Conservation (phyloP, 2,113 vertebrate species). For the Aldabrachelys gigantea region DNA sequence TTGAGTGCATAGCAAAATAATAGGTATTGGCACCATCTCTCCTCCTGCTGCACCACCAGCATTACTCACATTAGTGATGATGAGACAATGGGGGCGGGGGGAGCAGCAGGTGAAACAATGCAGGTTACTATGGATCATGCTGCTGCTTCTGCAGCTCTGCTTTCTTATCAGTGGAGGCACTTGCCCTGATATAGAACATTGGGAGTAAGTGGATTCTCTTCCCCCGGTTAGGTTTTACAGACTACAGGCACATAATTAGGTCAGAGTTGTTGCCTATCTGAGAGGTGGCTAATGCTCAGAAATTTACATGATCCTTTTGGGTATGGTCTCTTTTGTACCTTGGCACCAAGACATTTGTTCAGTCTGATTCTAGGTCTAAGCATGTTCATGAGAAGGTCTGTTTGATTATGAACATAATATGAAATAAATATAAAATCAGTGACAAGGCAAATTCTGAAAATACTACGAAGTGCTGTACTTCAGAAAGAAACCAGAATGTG, state of each 20-base stretch:
- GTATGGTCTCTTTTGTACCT: not conserved
- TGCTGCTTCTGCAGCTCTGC: not conserved
- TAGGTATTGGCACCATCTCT: constrained; percentile 8
- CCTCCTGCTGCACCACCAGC: constrained; percentile 1
- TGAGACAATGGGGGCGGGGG: not conserved
- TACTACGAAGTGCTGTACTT: not conserved
- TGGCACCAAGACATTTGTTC: not conserved
- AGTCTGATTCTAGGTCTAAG: not conserved
- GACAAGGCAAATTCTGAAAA: not conserved
- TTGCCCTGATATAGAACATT: accelerated
- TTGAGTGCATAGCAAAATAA: not conserved
- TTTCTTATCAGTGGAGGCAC: not conserved
- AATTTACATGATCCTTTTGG: not conserved
- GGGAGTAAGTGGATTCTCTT: not conserved
- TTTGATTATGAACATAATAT: not conserved
- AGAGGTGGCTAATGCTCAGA: accelerated
- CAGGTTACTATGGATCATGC: not conserved
- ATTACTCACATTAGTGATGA: constrained; percentile 30
- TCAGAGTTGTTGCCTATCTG: not conserved
- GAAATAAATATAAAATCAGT: not conserved
- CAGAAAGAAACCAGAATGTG: not conserved
- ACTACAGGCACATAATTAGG: not conserved
- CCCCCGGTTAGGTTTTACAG: not conserved
- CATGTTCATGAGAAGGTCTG: constrained; percentile 21
- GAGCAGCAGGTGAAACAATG: not conserved